phyloP scores from a whole-genome alignment of 2,113 vertebrate species.

The Thamnophis sirtalis region DNA sequence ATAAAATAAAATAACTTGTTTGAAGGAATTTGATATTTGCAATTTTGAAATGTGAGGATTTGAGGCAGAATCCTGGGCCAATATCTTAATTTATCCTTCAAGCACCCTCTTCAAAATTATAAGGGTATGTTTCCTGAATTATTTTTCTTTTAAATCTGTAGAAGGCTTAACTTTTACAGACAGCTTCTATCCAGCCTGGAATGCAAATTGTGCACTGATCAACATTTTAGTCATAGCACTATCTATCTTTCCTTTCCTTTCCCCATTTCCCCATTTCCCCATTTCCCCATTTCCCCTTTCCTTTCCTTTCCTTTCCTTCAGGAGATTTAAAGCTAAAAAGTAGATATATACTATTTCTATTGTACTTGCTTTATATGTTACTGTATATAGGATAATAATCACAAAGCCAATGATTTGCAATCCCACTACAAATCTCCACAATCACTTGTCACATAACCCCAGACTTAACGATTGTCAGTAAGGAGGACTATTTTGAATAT shows the following conservation, averaged over 20 bases:
- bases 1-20: conserved; percentile 26
- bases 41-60: conserved; percentile 30
- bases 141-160: neutral
- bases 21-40: conserved; percentile 20
- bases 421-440: neutral
- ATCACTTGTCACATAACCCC: neutral
- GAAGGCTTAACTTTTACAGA: neutral
- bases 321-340: neutral
- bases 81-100: neutral
- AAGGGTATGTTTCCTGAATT: neutral
- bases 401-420: neutral
- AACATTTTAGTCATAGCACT: neutral
- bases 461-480: neutral
- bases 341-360: neutral
- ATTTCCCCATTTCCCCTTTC: too few relatives aligned
- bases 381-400: too few relatives aligned
- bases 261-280: too few relatives aligned
- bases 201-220: neutral
- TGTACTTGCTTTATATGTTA: neutral
- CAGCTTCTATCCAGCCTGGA: neutral
- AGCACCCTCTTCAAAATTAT: neutral
- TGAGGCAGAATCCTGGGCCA: neutral
- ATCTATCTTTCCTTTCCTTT: neutral
- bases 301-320: neutral
- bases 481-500: neutral